Conservation (phyloP, 2,888 invertebrate genomes). For the Schrankia costaestrigalis region DNA sequence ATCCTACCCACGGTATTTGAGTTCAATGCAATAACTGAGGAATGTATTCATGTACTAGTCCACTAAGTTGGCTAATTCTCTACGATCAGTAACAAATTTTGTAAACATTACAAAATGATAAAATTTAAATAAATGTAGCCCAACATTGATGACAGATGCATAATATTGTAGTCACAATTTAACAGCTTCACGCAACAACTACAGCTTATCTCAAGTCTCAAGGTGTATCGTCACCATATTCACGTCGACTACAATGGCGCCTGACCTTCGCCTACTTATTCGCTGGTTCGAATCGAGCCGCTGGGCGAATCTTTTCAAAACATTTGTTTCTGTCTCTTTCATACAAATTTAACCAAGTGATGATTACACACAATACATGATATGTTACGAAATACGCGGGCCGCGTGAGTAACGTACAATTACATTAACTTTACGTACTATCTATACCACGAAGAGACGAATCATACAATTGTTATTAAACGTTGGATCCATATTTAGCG, state of each 20-base stretch:
- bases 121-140: not conserved
- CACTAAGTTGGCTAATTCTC: too few relatives aligned
- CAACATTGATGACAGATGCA: not conserved
- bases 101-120: too few relatives aligned
- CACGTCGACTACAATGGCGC: constrained; percentile 67
- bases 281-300: constrained; percentile 68
- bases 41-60: too few relatives aligned
- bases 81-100: too few relatives aligned
- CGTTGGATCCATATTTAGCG: too few relatives aligned
- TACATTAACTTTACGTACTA: too few relatives aligned
- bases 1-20: not conserved
- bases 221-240: constrained; percentile 60
- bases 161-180: constrained; percentile 4
- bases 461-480: too few relatives aligned
- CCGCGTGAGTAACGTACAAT: too few relatives aligned
- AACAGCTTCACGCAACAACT: constrained; percentile 34
- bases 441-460: too few relatives aligned
- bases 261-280: constrained; percentile 76
- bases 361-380: too few relatives aligned
- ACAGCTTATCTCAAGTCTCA: constrained; percentile 46
- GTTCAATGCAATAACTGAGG: not conserved
- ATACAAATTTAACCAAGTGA: constrained; percentile 19
- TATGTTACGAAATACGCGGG: too few relatives aligned
- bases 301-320: constrained; percentile 69
- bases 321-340: constrained; percentile 45